phyloP scores from a whole-genome alignment of 2,888 invertebrate species.

The Mechanitis messenoides region DNA sequence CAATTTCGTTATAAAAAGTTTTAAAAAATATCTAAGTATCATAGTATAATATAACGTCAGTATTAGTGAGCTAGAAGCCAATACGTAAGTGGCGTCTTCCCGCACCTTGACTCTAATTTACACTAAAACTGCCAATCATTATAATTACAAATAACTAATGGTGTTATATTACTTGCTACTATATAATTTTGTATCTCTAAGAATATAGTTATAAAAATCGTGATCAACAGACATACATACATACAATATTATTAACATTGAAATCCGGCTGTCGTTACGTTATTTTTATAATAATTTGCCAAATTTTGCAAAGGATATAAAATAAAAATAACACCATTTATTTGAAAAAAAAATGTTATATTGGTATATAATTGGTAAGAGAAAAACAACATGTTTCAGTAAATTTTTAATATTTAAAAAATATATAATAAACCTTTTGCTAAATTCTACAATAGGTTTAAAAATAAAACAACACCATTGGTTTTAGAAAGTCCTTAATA shows the following conservation, averaged over 20 bases:
- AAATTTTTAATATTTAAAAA: no score
- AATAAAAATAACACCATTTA: no score
- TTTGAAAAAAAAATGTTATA: no score
- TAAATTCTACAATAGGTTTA: neutral
- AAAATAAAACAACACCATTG: neutral
- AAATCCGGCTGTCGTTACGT: neutral
- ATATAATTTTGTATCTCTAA: slow-evolving; percentile 13
- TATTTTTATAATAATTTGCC: no score
- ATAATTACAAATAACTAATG: slow-evolving; percentile 21
- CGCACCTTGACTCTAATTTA: slow-evolving; percentile 10
- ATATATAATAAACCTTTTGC: no score
- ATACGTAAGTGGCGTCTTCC: neutral
- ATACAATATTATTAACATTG: neutral
- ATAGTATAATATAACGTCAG: no score
- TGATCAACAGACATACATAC: neutral
- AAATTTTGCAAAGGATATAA: no score
- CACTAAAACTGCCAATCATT: slow-evolving; percentile 25
- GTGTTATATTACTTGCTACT: slow-evolving; percentile 18
- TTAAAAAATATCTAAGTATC: no score
- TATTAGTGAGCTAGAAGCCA: neutral
- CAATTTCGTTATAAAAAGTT: no score
- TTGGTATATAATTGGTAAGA: no score
- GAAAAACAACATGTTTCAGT: no score
- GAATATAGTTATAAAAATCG: slow-evolving; percentile 4
- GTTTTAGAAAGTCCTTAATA: neutral